Percentiles rank a stretch among this genome's conserved stretches.
Conservation (phyloP, 2,797 vertebrate species). For the Scleropages formosus region DNA sequence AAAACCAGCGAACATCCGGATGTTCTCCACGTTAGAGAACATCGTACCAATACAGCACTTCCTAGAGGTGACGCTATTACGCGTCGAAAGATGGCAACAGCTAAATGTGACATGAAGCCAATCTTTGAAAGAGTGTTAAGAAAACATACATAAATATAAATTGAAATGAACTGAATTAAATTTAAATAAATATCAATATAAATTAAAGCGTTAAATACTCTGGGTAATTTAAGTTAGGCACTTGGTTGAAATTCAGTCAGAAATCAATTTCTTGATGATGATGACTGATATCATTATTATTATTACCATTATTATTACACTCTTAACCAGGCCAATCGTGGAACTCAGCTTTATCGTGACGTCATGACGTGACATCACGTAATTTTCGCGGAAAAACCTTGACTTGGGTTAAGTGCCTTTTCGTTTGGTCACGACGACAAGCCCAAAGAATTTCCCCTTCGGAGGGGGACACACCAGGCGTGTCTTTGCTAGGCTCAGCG, state of each 20-base stretch:
- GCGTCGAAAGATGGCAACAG: background rate
- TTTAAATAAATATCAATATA: background rate
- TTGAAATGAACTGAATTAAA: background rate
- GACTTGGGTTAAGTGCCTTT: background rate
- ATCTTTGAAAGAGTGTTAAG: no score
- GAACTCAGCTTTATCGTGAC: background rate
- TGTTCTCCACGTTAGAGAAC: constrained; percentile 16
- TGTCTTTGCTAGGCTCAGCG: background rate
- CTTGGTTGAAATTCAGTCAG: no score
- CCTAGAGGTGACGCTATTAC: constrained; percentile 22
- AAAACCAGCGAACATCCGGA: constrained; percentile 24
- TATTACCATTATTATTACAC: background rate
- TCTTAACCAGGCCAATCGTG: no score
- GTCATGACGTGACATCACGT: background rate
- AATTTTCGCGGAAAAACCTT: background rate
- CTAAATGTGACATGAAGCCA: constrained; percentile 4
- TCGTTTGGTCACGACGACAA: constrained; percentile 30
- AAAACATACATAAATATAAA: background rate
- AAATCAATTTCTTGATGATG: no score
- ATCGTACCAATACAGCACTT: constrained; percentile 19
- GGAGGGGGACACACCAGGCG: constrained; percentile 1
- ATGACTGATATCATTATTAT: background rate
- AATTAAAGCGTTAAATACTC: no score
- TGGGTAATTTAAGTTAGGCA: no score
- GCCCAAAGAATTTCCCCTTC: background rate